Conservation (phyloP, 2,113 vertebrate species). For the Verasper variegatus region DNA sequence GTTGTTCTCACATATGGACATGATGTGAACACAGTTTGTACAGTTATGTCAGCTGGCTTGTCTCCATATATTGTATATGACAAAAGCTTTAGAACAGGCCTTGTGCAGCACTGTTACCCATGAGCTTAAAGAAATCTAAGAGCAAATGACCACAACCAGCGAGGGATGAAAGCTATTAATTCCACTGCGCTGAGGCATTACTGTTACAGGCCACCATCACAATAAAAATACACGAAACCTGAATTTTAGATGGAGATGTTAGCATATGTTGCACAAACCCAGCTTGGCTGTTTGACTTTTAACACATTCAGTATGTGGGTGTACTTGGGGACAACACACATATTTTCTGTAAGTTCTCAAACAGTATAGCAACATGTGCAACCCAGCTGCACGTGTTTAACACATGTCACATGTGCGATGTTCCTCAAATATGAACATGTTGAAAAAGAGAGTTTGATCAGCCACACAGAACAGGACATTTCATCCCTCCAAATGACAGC, state of each 20-base stretch:
- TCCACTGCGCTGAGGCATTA: background rate
- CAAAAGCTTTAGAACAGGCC: too few relatives aligned
- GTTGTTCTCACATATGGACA: background rate
- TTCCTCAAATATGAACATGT: conserved; percentile 36
- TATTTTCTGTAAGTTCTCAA: conserved; percentile 35
- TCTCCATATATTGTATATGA: background rate
- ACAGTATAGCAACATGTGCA: conserved; percentile 39
- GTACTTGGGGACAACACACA: conserved; percentile 35
- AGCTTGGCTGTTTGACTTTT: conserved; percentile 5
- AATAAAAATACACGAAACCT: conserved; percentile 6
- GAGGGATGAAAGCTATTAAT: background rate
- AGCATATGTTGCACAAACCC: conserved; percentile 32
- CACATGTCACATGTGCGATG: conserved; percentile 53
- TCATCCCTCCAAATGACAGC: conserved; percentile 23
- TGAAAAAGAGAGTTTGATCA: conserved; percentile 53
- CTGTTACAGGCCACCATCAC: background rate
- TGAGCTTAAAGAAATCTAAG: background rate
- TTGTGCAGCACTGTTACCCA: background rate
- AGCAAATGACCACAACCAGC: background rate
- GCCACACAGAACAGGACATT: conserved; percentile 15
- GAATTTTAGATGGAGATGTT: conserved; percentile 12
- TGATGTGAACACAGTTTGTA: background rate
- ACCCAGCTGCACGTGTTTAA: conserved; percentile 34
- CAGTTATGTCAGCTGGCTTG: background rate
- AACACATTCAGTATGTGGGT: conserved; percentile 34